Conservation (phyloP, 2,797 vertebrate species). For the Lagorchestes hirsutus region DNA sequence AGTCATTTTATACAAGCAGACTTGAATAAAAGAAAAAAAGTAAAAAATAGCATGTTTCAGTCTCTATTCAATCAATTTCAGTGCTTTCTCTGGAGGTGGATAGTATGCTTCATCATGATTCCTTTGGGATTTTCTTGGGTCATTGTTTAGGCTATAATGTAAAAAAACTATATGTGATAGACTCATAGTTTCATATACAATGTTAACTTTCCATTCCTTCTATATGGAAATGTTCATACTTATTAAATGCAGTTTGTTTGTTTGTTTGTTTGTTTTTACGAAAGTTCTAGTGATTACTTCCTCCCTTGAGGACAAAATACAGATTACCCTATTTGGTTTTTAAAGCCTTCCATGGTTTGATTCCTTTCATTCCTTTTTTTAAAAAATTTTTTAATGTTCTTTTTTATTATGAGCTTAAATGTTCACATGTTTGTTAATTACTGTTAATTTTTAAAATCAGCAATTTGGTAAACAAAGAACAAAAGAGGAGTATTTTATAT, state of each 20-base stretch:
- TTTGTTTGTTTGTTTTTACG: too few species aligned
- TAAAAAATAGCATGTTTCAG: not conserved
- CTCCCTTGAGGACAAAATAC: not conserved
- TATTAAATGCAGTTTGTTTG: not conserved
- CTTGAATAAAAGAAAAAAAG: not conserved
- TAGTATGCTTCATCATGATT: not conserved
- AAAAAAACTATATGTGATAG: not conserved
- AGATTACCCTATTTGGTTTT: not conserved
- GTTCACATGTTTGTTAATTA: not conserved
- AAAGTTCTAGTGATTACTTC: not conserved
- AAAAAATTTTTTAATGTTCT: not conserved
- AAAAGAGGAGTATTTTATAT: not conserved
- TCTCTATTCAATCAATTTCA: not conserved
- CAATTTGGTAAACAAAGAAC: not conserved
- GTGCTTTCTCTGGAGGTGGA: not conserved
- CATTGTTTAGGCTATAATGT: not conserved
- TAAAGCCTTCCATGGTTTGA: not conserved
- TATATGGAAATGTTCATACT: not conserved
- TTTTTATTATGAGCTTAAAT: not conserved
- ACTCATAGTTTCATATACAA: not conserved
- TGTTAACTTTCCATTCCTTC: not conserved
- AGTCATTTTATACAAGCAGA: not conserved
- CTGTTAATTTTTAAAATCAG: not conserved
- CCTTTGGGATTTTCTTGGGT: not conserved
- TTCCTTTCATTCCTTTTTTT: not conserved